Evolutionary conservation across 1,140 invertebrate species (phyloP).

Genomic region (Caenorhabditis tropicalis): DNA sequence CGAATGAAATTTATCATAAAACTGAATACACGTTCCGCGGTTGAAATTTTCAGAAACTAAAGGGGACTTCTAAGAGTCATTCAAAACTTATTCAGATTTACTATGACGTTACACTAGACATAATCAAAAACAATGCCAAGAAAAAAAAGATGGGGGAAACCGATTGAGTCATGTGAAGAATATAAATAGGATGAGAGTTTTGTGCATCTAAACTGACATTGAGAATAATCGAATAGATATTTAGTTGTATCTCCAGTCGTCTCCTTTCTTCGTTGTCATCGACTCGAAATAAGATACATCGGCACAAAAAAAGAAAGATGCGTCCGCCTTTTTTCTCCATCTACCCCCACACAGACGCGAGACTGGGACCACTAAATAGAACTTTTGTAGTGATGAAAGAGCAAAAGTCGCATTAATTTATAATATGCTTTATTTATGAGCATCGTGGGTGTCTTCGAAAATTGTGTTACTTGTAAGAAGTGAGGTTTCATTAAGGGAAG

Average conservation of each 20-base stretch:
- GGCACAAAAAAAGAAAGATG: not conserved
- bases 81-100: not conserved
- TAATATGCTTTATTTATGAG: too few species aligned
- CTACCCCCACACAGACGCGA: not conserved
- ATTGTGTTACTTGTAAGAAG: too few species aligned
- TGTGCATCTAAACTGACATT: constrained; percentile 37
- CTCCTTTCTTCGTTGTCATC: not conserved
- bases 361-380: not conserved
- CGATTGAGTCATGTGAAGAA: constrained; percentile 19
- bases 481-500: too few species aligned
- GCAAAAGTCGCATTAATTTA: too few species aligned
- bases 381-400: too few species aligned
- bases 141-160: too few species aligned
- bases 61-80: not conserved
- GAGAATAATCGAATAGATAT: constrained; percentile 36
- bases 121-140: not conserved
- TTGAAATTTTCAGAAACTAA: not conserved
- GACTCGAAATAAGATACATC: constrained; percentile 32
- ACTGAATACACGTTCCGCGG: too few species aligned
- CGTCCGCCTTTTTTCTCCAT: not conserved
- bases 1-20: not conserved
- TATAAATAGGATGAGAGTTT: not conserved
- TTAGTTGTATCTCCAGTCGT: not conserved
- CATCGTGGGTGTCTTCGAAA: too few species aligned
- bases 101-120: not conserved